Evolutionary conservation across 2,888 invertebrate species (phyloP).

Genomic region (Patella depressa): DNA sequence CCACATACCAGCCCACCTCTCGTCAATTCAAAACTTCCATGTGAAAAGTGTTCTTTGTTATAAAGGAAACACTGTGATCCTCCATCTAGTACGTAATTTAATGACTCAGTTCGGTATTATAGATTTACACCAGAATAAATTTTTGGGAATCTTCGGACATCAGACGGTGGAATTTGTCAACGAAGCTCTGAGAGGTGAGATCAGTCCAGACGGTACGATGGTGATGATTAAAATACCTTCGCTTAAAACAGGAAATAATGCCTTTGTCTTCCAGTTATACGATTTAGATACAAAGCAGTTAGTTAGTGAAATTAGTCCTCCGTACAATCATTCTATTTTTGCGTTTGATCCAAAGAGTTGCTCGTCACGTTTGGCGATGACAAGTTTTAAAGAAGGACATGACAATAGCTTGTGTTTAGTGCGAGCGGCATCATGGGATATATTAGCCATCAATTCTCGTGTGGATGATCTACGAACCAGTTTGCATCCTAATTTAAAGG

Average conservation of each 20-base stretch:
- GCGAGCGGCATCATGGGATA: slow-evolving; percentile 57
- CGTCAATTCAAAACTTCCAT: slow-evolving; percentile 70
- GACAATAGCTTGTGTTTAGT: slow-evolving; percentile 67
- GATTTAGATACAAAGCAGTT: slow-evolving; percentile 59
- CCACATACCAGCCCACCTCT: slow-evolving; percentile 71
- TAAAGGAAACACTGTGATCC: slow-evolving; percentile 64
- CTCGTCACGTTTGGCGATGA: slow-evolving; percentile 64
- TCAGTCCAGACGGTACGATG: slow-evolving; percentile 67
- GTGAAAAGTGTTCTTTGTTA: slow-evolving; percentile 69
- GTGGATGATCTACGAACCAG: slow-evolving; percentile 60
- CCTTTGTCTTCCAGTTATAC: slow-evolving; percentile 64
- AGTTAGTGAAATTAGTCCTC: slow-evolving; percentile 56
- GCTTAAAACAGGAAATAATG: slow-evolving; percentile 46
- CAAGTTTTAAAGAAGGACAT: slow-evolving; percentile 62
- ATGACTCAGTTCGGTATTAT: slow-evolving; percentile 70
- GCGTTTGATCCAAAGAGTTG: slow-evolving; percentile 69
- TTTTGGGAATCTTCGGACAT: slow-evolving; percentile 68
- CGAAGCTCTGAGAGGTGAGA: slow-evolving; percentile 64
- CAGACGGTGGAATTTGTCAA: slow-evolving; percentile 67
- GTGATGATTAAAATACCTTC: slow-evolving; percentile 66
- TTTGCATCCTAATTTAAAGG: slow-evolving; percentile 64
- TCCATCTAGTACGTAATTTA: slow-evolving; percentile 68
- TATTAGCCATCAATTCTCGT: slow-evolving; percentile 58
- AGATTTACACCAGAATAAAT: slow-evolving; percentile 67
- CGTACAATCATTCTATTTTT: slow-evolving; percentile 62